Base-by-base conservation (phyloP, 2,888 invertebrate species). In the Drosophila nigricruria region DNA sequence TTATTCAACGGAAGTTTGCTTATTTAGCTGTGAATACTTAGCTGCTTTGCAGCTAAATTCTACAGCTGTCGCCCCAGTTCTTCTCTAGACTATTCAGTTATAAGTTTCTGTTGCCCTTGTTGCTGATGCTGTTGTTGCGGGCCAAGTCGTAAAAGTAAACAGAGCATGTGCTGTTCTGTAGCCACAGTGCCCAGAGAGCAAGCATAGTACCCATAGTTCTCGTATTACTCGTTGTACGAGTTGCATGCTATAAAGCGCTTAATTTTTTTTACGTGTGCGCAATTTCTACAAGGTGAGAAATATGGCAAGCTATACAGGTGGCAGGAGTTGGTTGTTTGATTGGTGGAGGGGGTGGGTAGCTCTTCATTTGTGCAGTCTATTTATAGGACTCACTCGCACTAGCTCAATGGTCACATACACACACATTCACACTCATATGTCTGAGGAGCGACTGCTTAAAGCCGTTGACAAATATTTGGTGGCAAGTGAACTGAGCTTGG, bases 81-180 rank as follows among this genome's bases (percentile, higher is more conserved):
- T 47, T 32, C 20, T 54, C 42, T 45, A 23, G 20, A 14, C 36
- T 58, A 32, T 45, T 18, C 30, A 57, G 77, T 38, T 56, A 23
- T 43, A 27, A 16, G 36, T 53, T 56, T 56, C 47, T 49, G 50
- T 38, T 53, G 40, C 43, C 43, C 25, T 34, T 52, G 54, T 9
- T 27, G 59, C 32, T 53, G 64, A 20, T 68, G 66, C 18, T 58
- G 64, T 50, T 59, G 52, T 58, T 70, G 82, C 71, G 69, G 61
- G 70, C 65, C 73, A 81, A 79, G 85, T 88, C 84, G 82, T 84
- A 84, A 89, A 89, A 81, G 84, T 79, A 84, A 84, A 88, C 89
- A 89, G 88, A 79, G 72, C 88, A 88, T 84, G 88, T 84, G 89
- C 81, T 83, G 71, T 75, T 9, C 9, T 30, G 68, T 72, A 73